phyloP scores from a whole-genome alignment of 2,113 vertebrate genomes.

The Anarrhichthys ocellatus region DNA sequence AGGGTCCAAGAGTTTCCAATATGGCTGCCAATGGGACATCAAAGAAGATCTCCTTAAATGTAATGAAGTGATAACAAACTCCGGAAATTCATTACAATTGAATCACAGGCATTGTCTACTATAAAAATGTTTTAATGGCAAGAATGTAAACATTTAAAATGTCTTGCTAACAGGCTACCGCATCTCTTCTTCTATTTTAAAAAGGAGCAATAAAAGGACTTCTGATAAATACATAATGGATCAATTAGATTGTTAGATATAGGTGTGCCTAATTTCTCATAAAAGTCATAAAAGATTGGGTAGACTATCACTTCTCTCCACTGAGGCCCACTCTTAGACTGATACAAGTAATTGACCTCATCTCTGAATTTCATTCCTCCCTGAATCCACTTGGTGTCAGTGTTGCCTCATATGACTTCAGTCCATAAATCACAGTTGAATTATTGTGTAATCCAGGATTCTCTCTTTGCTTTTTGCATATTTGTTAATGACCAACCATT shows the following conservation, averaged over 20 bases:
- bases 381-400: slow-evolving; percentile 71
- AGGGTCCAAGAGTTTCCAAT: background rate
- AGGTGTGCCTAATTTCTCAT: background rate
- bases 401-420: slow-evolving; percentile 50
- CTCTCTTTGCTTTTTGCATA: background rate
- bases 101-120: background rate
- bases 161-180: background rate
- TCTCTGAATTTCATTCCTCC: background rate
- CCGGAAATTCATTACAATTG: background rate
- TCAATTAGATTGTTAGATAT: background rate
- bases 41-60: background rate
- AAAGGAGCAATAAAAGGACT: background rate
- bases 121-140: background rate
- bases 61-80: background rate
- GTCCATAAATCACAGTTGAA: background rate
- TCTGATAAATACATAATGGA: background rate
- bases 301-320: background rate
- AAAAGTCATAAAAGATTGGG: background rate
- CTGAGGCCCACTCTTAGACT: background rate
- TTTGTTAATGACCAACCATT: background rate
- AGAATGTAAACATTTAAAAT: background rate
- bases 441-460: background rate
- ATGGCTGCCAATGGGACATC: background rate
- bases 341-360: background rate
- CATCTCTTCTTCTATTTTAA: background rate